A percentile compares a stretch with the other conserved stretches of the same genome.
These are phyloP conservation scores for Nesoenas mayeri DNA, from an alignment of 2,113 vertebrate species.

Conservation along the genomic window DNA sequence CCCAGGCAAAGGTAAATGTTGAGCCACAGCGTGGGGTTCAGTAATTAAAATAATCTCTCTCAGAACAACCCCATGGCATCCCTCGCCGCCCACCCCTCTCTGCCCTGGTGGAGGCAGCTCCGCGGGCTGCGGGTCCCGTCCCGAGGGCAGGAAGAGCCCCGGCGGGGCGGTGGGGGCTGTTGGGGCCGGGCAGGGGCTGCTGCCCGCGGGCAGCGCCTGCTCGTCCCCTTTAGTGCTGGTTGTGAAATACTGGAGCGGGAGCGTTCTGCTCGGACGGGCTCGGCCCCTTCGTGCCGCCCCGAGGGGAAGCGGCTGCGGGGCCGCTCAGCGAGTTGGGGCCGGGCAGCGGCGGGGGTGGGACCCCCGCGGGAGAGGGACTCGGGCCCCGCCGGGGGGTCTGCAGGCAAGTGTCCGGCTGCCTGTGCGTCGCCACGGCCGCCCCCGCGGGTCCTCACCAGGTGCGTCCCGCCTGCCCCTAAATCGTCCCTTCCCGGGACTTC, in stretches of 20 bases:
- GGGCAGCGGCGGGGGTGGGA: not conserved
- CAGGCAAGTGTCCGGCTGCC: not conserved
- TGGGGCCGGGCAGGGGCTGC: not conserved
- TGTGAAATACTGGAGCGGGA: not conserved
- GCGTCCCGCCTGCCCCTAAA: not conserved
- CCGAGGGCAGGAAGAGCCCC: not conserved
- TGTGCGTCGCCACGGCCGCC: too few species aligned
- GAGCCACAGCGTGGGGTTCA: not conserved
- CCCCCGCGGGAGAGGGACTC: not conserved
- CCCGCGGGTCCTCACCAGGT: not conserved
- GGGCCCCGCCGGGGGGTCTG: not conserved
- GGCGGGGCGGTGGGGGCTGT: not conserved
- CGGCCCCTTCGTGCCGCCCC: not conserved
- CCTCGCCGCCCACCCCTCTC: not conserved
- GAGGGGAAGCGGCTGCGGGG: not conserved
- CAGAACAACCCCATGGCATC: not conserved
- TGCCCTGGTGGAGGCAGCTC: not conserved
- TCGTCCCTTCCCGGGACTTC: not conserved
- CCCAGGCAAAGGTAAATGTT: not conserved
- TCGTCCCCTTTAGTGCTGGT: too few species aligned
- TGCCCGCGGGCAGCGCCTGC: not conserved
- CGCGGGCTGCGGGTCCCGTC: accelerated
- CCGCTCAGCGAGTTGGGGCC: not conserved
- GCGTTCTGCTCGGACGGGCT: too few species aligned
- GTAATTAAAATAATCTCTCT: not conserved